These are phyloP conservation scores for Ectemnius lituratus DNA, from an alignment of 2,888 invertebrate genomes.

Conservation along the genomic window DNA sequence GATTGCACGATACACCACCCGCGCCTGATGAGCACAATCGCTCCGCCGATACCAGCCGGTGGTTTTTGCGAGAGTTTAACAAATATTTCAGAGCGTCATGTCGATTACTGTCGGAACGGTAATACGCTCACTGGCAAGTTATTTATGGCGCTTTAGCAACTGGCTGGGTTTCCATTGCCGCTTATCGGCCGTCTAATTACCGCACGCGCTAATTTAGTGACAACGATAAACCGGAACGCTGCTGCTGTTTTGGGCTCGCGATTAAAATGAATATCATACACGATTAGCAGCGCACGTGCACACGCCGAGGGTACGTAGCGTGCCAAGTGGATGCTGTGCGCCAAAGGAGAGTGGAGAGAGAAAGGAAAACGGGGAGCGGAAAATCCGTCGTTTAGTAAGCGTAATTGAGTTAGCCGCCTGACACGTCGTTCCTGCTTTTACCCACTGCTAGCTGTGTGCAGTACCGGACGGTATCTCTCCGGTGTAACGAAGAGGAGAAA, in stretches of 20 bases:
- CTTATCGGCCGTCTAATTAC: conserved; percentile 1
- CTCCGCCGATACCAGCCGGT: conserved; percentile 23
- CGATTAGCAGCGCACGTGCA: not conserved
- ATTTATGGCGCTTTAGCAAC: conserved; percentile 1
- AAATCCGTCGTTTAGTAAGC: conserved; percentile 42
- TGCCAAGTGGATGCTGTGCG: conserved; percentile 8
- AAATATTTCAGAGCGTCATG: not conserved
- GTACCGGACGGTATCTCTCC: conserved; percentile 25
- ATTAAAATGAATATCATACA: conserved; percentile 34
- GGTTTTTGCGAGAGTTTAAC: conserved; percentile 1
- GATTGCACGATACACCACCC: too few species aligned
- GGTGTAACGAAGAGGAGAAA: not conserved
- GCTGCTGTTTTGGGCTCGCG: conserved; percentile 14
- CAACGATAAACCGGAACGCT: not conserved
- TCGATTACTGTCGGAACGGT: conserved; percentile 5
- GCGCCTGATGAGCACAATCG: conserved; percentile 12
- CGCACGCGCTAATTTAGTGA: not conserved
- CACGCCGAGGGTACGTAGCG: conserved; percentile 15
- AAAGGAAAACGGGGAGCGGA: conserved; percentile 10
- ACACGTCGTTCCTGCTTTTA: conserved; percentile 60
- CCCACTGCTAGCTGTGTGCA: conserved; percentile 29
- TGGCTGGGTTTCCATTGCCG: conserved; percentile 6
- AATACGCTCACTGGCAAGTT: conserved; percentile 7
- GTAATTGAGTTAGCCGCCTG: conserved; percentile 69
- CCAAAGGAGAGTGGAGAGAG: conserved; percentile 9